Percentiles rank a stretch among this genome's conserved stretches.
Conservation (phyloP, 2,113 vertebrate species). For the Trachemys scripta region DNA sequence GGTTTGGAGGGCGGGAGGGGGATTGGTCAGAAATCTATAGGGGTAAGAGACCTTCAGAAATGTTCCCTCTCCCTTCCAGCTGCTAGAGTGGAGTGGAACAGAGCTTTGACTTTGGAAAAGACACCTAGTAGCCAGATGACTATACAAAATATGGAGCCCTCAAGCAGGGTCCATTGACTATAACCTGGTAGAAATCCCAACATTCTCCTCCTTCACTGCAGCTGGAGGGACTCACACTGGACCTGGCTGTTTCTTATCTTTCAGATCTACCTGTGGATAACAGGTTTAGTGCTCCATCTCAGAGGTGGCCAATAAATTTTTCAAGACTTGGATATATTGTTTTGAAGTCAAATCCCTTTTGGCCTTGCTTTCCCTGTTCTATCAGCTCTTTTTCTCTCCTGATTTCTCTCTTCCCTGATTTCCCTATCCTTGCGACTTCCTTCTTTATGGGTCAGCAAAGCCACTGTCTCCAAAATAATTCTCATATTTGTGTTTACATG, state of each 20-base stretch:
- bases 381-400: neutral
- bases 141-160: neutral
- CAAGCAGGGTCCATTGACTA: neutral
- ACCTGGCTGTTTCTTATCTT: neutral
- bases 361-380: neutral
- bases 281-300: neutral
- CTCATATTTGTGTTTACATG: slow-evolving; percentile 32
- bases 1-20: too few relatives aligned
- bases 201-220: neutral
- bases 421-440: slow-evolving; percentile 44
- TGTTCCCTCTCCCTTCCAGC: neutral
- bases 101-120: fast-evolving
- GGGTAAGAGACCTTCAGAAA: fast-evolving
- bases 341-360: slow-evolving; percentile 1
- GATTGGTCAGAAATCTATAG: neutral
- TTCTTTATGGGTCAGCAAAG: slow-evolving; percentile 14
- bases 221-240: neutral
- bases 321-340: neutral
- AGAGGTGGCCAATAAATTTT: neutral
- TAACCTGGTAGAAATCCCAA: neutral
- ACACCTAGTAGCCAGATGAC: neutral
- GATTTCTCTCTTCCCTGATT: too few relatives aligned
- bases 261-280: neutral
- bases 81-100: neutral
- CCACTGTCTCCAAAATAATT: slow-evolving; percentile 38